Evolutionary conservation across 2,797 vertebrate species (phyloP), one percentile per base, ranked within the genome.

Genomic region (Platalea minor): DNA sequence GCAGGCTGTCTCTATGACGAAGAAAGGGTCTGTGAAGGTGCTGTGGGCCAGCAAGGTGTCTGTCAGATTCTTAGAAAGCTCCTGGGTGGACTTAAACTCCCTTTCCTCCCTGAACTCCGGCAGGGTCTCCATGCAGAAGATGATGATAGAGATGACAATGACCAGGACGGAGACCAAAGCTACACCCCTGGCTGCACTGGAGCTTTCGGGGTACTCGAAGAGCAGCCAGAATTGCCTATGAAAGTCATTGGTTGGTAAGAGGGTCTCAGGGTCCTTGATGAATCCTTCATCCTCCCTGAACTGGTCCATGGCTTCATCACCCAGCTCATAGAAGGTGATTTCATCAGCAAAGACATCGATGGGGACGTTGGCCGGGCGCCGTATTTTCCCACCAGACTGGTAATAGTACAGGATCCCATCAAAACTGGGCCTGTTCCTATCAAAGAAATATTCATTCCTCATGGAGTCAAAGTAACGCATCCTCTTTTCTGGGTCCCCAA

Each of bases 381-480:
- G 98, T 80, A 99, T 98, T 97, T 99, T 99, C 14, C 99, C 99
- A 10, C 99, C 99, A 0, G 99, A 99, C 82, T 99, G 99, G 83
- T 99, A 99, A 93, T 98, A 99, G 97, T 99, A 99, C 11, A 99
- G 98, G 89, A 99, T 99, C 48, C 99, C 99, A 92, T 99, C 99
- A 89, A 99, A 99, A 88, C 99, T 99, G 24, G 99, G 99, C 12
- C 99, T 98, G 95, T 99, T 99, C 93, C 99, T 98, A 85, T 99
- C 99, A 81, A 99, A 99, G 97, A 99, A 99, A 91, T 99, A 99
- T 28, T 99, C 99, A 2, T 99, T 99, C 95, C 96, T 99, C 99
- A 99, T 99, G 20, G 99, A 99, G 97, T 99, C 99, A 5, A 99
- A 99, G 98, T 99, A 99, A 35, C 97, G 98, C 94, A 99, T 98